Evolutionary conservation across 1,140 invertebrate species (phyloP), one percentile per base, ranked within the genome.

Genomic region (Brachionus calyciflorus): DNA sequence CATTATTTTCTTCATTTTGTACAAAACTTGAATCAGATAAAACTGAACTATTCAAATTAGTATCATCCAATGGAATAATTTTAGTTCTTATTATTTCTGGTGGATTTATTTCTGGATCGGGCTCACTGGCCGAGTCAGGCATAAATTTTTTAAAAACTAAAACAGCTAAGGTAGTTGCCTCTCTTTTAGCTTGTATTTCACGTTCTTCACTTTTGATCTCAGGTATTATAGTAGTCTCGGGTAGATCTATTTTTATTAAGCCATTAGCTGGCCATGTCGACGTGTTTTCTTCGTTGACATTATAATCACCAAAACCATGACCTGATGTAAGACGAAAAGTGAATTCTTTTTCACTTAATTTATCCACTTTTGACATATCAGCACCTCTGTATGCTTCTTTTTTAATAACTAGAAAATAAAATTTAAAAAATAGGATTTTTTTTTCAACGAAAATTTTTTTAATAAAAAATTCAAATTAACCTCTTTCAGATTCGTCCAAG

Each of bases 301-400:
- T 44, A 46, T 26, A 46, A 19, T 65, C 33, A 14, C 17, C 60
- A 41, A 65, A 44, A 28, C 33, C 17, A 12, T 65, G 60, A 28
- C 19, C 21, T 17, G 55, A 60, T 33, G 55, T 40, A 17, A 65
- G 19, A n/a, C 40, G 33, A 37, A 65, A 65, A 26, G 17, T 37
- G 9, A 51, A 51, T 26, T 51, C 46, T 73, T 73, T 73, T 55
- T 73, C 69, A 24, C 28, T 73, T 21, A 73, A 24, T 17, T 73
- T 73, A 19, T 73, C 69, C 30, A 73, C 28, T 41, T 73, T 73
- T n/a, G 69, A 51, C 69, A 73, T 73, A 37, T 73, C 69, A n/a
- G 46, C 28, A 7, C 69, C 69, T 28, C 19, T 48, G 69, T 40
- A 73, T 30, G 69, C 69, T 12, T 49, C 37, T 41, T 73, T 73